Evolutionary conservation across 2,888 invertebrate species (phyloP), one percentile per base, ranked within the genome.

Genomic region (Ecliptopera silaceata): DNA sequence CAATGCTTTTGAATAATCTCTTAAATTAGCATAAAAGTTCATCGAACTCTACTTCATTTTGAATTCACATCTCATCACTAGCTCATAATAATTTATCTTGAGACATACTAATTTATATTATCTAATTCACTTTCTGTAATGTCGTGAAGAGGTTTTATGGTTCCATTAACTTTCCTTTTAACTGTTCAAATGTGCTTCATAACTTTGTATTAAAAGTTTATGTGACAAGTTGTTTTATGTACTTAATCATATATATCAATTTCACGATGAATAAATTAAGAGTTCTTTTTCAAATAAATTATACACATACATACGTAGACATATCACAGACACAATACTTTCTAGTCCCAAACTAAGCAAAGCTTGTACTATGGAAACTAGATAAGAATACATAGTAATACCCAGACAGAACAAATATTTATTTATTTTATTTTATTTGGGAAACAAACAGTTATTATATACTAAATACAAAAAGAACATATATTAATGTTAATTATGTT

Each of bases 1-100:
- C 32, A 15, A 29, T 43, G 49, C 42, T 52, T 46, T 51, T 41
- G 22, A 56, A 46, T 51, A 43, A 47, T 45, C 15, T 65, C 42
- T 50, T 20, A 49, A 44, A 44, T 59, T 48, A 47, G 44, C 49
- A 11, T 13, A 44, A 57, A 59, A 63, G 61, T 63, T 64, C 58
- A 59, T 55, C 52, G 49, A 52, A 64, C 64, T 61, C 59, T 61
- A 61, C 63, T 63, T 66, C 64, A 52, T 61, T 65, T 63, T 62
- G 59, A 48, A 65, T 63, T 65, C 53, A 53, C 63, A 57, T 62
- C 53, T 53, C 62, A 57, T 61, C 59, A 58, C 48, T 51, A 48
- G 60, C 32, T 46, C 60, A 61, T 65, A 55, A 62, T 63, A 36
- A 41, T 38, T 61, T 52, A 64, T 63, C 34, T 60, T 47, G 59